Percentiles rank a stretch among this genome's conserved stretches.
These are phyloP conservation scores for Gorsachius magnificus DNA, from an alignment of 2,797 vertebrate genomes.

Conservation along the genomic window DNA sequence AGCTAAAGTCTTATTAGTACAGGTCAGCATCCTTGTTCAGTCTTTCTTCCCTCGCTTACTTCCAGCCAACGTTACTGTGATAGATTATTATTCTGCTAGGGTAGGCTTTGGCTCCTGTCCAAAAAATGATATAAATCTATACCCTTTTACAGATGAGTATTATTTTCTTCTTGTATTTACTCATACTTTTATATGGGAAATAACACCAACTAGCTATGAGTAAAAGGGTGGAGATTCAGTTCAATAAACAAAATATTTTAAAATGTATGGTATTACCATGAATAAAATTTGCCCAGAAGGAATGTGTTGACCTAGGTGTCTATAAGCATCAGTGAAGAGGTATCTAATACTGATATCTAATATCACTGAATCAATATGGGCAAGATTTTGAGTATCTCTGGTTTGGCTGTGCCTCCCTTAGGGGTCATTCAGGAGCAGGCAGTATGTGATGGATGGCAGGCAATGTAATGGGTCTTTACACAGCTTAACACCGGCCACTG, in stretches of 20 bases:
- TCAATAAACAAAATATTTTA: not conserved
- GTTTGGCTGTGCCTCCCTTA: not conserved
- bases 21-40: not conserved
- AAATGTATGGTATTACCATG: not conserved
- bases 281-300: not conserved
- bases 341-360: not conserved
- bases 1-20: not conserved
- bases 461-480: not conserved
- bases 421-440: not conserved
- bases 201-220: not conserved
- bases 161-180: not conserved
- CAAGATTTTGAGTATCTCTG: not conserved
- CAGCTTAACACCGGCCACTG: not conserved
- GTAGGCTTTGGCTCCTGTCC: not conserved
- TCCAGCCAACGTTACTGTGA: conserved; percentile 7
- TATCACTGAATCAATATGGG: not conserved
- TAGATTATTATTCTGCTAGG: conserved; percentile 11
- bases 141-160: not conserved
- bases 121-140: conserved; percentile 24
- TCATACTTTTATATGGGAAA: conserved; percentile 12
- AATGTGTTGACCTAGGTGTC: not conserved
- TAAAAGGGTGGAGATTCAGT: not conserved
- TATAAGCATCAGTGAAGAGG: not conserved
- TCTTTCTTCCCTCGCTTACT: not conserved
- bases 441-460: not conserved